These are phyloP conservation scores for Sylvietta virens DNA, from an alignment of 2,113 vertebrate species.

Conservation along the genomic window DNA sequence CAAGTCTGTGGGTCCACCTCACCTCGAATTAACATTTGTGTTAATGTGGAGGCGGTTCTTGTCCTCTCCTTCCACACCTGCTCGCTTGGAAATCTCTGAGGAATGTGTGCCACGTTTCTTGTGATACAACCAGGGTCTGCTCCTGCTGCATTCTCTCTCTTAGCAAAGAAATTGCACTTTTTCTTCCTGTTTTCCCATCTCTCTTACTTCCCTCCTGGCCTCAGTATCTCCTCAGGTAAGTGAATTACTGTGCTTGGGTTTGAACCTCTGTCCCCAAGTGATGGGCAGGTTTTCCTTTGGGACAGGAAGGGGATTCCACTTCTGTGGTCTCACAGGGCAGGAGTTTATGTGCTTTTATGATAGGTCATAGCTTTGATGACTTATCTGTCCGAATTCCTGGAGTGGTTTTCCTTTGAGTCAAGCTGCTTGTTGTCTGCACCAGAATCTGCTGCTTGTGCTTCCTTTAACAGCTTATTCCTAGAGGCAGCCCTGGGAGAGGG, in stretches of 20 bases:
- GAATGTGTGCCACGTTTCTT: not conserved
- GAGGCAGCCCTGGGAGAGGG: not conserved
- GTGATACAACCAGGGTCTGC: not conserved
- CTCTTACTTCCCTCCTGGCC: not conserved
- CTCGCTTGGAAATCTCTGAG: not conserved
- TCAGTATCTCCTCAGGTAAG: not conserved
- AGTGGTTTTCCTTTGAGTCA: slow-evolving; percentile 18
- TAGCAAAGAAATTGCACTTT: not conserved
- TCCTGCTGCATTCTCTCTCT: not conserved
- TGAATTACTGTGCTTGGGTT: not conserved
- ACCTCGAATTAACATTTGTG: slow-evolving; percentile 3
- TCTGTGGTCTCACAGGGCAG: not conserved
- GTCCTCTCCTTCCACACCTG: not conserved
- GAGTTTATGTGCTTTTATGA: not conserved
- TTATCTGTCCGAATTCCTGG: not conserved
- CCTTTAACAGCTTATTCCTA: not conserved
- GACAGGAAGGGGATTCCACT: not conserved
- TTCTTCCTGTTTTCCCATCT: not conserved
- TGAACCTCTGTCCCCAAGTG: not conserved
- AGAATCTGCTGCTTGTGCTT: not conserved
- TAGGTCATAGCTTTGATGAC: not conserved
- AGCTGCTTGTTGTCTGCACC: not conserved
- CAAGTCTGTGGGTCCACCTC: slow-evolving; percentile 20
- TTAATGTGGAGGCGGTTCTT: not conserved
- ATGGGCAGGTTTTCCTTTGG: not conserved